phyloP scores from a whole-genome alignment of 1,140 invertebrate genomes.

The Mamestra configurata region DNA sequence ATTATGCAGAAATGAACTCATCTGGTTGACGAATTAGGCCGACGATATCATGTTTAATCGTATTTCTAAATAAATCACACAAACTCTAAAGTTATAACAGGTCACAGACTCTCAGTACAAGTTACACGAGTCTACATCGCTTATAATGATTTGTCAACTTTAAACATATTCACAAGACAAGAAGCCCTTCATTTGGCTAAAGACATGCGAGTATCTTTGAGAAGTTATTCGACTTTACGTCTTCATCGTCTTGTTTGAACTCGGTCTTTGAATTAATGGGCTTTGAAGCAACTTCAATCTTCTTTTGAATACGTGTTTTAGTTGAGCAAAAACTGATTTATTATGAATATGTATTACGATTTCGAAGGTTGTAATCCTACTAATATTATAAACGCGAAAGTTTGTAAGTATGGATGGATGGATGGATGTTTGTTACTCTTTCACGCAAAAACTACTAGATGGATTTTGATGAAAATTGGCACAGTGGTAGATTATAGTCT shows the following conservation, averaged over 20 bases:
- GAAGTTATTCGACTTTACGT: conserved; percentile 46
- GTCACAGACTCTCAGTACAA: neutral
- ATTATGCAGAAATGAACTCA: no score
- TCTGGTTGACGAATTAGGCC: no score
- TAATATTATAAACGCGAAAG: no score
- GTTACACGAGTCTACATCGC: neutral
- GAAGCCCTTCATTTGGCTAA: conserved; percentile 49
- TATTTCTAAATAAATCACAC: neutral
- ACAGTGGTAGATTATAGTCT: no score
- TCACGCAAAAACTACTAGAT: no score
- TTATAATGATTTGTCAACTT: conserved; percentile 45
- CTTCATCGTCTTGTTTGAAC: conserved; percentile 42
- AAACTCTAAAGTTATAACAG: neutral
- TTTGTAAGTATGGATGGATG: no score
- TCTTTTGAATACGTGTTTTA: conserved; percentile 39
- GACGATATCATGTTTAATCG: no score
- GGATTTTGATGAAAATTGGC: no score
- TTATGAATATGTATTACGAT: no score
- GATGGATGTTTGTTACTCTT: no score
- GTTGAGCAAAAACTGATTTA: conserved; percentile 31
- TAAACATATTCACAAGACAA: conserved; percentile 45
- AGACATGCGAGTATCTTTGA: conserved; percentile 37
- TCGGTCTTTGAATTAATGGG: conserved; percentile 32
- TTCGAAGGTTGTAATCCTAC: no score
- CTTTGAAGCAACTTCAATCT: conserved; percentile 39